Evolutionary conservation across 2,113 vertebrate genomes (phyloP).

Genomic region (Xiphias gladius): DNA sequence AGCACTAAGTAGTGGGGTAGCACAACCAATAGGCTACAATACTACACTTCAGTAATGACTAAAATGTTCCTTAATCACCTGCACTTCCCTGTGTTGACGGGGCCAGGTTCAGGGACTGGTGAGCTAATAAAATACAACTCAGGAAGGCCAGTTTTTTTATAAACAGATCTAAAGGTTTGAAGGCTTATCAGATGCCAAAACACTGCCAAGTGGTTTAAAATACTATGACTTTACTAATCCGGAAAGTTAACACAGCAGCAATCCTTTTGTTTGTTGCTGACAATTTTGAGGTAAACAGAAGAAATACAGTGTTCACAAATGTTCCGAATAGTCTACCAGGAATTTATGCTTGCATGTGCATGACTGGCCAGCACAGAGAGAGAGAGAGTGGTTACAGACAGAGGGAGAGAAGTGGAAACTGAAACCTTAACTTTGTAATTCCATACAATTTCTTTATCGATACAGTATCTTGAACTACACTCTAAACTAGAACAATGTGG

Average conservation of each 20-base stretch:
- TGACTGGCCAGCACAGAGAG: neutral
- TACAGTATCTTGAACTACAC: neutral
- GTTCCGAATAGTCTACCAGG: conserved; percentile 13
- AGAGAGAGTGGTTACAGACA: neutral
- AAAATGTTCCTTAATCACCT: too few species aligned
- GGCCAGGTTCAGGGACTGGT: too few species aligned
- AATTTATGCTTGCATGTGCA: neutral
- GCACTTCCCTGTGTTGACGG: too few species aligned
- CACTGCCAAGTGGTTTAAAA: neutral
- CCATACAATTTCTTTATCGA: neutral
- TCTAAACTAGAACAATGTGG: neutral
- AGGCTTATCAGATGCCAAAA: conserved; percentile 6
- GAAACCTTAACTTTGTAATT: neutral
- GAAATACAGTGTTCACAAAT: neutral
- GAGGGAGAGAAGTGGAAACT: neutral
- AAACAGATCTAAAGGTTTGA: neutral
- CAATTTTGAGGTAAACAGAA: neutral
- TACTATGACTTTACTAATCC: neutral
- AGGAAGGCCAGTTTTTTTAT: too few species aligned
- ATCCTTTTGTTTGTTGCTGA: neutral
- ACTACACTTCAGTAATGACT: too few species aligned
- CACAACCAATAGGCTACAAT: too few species aligned
- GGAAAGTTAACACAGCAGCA: neutral
- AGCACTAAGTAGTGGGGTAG: too few species aligned
- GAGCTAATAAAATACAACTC: too few species aligned